Percentiles rank a stretch among this genome's conserved stretches.
Evolutionary conservation across 2,797 vertebrate genomes (phyloP).

Genomic region (Lerista edwardsae): DNA sequence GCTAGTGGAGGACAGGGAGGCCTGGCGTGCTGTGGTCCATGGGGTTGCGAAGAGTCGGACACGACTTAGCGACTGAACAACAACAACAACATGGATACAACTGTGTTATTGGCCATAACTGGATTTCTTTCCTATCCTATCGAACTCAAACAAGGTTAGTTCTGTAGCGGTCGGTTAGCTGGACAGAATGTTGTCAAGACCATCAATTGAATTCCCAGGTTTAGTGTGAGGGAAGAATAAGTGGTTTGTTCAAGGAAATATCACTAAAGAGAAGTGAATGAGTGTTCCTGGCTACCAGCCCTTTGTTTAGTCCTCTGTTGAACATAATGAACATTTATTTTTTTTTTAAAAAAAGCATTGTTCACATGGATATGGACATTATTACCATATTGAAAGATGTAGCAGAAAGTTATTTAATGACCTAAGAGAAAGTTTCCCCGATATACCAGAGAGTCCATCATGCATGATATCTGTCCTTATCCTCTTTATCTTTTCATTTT

Average conservation of each 20-base stretch:
- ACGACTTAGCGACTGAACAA: no score
- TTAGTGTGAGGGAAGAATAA: not conserved
- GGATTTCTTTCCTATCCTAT: not conserved
- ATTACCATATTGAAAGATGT: not conserved
- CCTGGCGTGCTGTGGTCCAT: no score
- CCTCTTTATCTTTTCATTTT: constrained; percentile 19
- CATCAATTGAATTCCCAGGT: not conserved
- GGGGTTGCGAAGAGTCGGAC: no score
- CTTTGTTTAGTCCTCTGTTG: constrained; percentile 10
- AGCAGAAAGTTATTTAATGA: constrained; percentile 25
- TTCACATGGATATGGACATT: constrained; percentile 15
- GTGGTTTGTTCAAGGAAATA: constrained; percentile 21
- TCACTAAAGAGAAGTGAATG: not conserved
- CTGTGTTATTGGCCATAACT: not conserved
- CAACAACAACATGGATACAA: not conserved
- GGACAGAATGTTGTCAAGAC: not conserved
- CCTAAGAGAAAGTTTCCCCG: constrained; percentile 7
- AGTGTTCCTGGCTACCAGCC: not conserved
- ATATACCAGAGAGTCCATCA: constrained; percentile 23
- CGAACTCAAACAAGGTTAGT: not conserved
- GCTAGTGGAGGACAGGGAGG: no score
- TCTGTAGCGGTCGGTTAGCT: not conserved
- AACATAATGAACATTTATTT: constrained; percentile 35
- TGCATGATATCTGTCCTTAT: constrained; percentile 16
- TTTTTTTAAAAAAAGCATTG: not conserved